phyloP scores from a whole-genome alignment of 2,113 vertebrate genomes.

The Microcebus jonahi region DNA sequence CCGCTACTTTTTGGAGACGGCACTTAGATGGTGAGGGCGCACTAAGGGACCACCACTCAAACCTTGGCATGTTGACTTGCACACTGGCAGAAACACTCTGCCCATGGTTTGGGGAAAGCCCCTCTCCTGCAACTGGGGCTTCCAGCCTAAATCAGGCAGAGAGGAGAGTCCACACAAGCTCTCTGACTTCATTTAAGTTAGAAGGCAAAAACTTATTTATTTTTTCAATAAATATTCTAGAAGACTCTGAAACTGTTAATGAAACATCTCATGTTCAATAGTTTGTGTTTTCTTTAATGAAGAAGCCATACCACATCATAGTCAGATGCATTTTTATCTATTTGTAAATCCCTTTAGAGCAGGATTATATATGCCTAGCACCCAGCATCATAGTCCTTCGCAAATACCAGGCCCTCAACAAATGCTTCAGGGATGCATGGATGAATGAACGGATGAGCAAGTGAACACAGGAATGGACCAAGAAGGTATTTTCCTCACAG shows the following conservation, averaged over 20 bases:
- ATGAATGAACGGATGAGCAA: not conserved
- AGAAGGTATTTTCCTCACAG: not conserved
- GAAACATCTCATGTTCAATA: not conserved
- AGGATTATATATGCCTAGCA: not conserved
- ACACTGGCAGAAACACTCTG: not conserved
- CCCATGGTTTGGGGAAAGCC: not conserved
- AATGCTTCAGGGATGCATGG: not conserved
- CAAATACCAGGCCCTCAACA: not conserved
- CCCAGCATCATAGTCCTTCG: not conserved
- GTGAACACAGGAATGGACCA: not conserved
- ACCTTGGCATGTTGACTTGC: not conserved
- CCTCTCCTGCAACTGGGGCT: not conserved
- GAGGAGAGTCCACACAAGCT: not conserved
- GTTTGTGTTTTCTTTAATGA: not conserved
- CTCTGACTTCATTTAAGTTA: not conserved
- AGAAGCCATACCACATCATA: not conserved
- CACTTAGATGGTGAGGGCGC: not conserved
- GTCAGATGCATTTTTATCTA: not conserved
- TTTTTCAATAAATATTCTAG: slow-evolving; percentile 15
- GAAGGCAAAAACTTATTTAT: not conserved
- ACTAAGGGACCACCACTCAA: not conserved
- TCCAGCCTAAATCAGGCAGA: not conserved
- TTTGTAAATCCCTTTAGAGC: not conserved
- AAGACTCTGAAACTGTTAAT: slow-evolving; percentile 15
- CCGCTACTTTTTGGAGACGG: slow-evolving; percentile 56